Conservation (phyloP, 2,113 vertebrate genomes). For the Barbus barbus region DNA sequence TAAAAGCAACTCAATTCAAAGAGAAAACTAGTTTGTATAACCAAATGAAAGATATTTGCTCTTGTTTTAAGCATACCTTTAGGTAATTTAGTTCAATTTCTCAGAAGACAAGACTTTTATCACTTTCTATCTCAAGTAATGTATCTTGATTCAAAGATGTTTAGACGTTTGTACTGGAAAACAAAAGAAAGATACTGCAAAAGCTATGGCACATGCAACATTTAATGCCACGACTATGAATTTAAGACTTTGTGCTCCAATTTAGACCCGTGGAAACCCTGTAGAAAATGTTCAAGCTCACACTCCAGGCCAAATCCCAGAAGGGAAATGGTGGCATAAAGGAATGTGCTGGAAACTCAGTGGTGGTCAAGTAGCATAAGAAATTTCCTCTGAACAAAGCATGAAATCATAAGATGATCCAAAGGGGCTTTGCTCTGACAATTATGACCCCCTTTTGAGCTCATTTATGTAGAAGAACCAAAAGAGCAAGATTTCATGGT, state of each 20-base stretch:
- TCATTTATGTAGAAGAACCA: constrained; percentile 15
- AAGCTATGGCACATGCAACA: no score
- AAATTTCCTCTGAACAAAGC: neutral
- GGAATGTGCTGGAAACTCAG: constrained; percentile 14
- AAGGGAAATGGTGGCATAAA: constrained; percentile 8
- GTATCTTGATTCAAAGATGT: no score
- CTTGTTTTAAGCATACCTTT: neutral
- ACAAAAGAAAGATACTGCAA: no score
- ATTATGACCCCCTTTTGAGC: constrained; percentile 26
- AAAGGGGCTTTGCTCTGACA: constrained; percentile 18
- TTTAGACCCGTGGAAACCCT: neutral
- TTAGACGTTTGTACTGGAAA: no score
- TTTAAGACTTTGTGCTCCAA: neutral
- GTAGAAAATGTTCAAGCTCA: neutral
- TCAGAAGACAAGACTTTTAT: neutral
- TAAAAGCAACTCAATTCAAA: neutral
- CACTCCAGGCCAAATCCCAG: neutral
- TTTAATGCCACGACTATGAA: neutral
- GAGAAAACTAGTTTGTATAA: neutral
- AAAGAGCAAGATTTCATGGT: neutral
- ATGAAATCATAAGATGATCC: constrained; percentile 14
- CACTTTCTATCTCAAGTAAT: neutral
- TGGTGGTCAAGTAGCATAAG: neutral
- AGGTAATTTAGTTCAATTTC: neutral
- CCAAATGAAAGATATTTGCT: neutral